A percentile compares a stretch with the other conserved stretches of the same genome.
phyloP scores from a whole-genome alignment of 2,797 vertebrate genomes.

The Cryptoprocta ferox region DNA sequence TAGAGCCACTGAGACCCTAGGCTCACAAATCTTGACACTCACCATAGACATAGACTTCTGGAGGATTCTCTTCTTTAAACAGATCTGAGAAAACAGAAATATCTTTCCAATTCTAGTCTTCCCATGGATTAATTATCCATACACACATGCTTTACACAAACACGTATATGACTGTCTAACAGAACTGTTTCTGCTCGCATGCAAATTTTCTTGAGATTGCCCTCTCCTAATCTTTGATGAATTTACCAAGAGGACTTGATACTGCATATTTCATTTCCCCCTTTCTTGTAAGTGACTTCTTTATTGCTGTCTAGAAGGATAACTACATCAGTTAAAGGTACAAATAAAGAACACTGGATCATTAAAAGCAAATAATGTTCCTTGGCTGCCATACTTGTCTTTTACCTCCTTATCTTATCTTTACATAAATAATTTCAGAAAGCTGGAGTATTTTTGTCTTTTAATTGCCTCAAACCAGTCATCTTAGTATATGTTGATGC shows the following conservation, averaged over 20 bases:
- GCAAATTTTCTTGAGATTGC: background rate
- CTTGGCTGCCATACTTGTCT: background rate
- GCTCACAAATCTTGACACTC: background rate
- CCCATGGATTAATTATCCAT: background rate
- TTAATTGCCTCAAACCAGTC: background rate
- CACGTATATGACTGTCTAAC: background rate
- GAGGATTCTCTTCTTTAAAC: background rate
- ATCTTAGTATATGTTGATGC: background rate
- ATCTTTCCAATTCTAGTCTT: background rate
- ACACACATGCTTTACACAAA: background rate
- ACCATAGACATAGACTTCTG: background rate
- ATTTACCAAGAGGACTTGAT: background rate
- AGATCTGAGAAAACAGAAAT: background rate
- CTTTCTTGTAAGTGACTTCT: background rate
- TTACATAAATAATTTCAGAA: constrained; percentile 26
- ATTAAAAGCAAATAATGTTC: background rate
- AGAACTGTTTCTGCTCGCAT: background rate
- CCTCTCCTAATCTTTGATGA: background rate
- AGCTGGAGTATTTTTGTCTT: background rate
- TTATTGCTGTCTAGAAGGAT: background rate
- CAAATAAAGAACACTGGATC: background rate
- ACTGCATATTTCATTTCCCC: background rate
- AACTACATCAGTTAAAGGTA: background rate
- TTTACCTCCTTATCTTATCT: background rate
- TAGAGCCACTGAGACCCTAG: background rate